Conservation (phyloP, 2,888 invertebrate species). For the Hoplodrina blanda region DNA sequence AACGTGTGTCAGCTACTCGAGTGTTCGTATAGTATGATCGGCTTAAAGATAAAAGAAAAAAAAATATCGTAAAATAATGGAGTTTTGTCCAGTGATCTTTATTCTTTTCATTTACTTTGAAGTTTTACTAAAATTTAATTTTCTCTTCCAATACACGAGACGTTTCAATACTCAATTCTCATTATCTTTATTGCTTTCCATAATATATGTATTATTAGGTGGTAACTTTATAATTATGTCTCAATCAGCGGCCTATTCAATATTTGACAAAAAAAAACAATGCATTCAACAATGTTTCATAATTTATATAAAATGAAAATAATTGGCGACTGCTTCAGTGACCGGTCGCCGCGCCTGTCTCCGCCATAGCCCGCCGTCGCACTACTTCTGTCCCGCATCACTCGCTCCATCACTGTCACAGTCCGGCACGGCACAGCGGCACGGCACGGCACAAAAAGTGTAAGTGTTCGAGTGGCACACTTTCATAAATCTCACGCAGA, state of each 20-base stretch:
- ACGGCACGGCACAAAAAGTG: constrained; percentile 64
- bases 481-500: constrained; percentile 82
- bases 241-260: background rate
- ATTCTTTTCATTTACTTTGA: too few relatives aligned
- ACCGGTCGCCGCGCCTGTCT: constrained; percentile 5
- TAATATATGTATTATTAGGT: too few relatives aligned
- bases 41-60: too few relatives aligned
- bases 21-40: background rate
- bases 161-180: too few relatives aligned
- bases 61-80: too few relatives aligned
- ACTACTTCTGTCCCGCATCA: constrained; percentile 44
- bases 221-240: too few relatives aligned
- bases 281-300: background rate
- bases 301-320: background rate
- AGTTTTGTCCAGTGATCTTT: too few relatives aligned
- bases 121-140: too few relatives aligned
- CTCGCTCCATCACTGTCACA: constrained; percentile 69
- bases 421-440: constrained; percentile 42
- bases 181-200: too few relatives aligned
- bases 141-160: too few relatives aligned
- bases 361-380: constrained; percentile 8
- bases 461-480: constrained; percentile 71
- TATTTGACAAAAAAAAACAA: background rate
- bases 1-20: constrained; percentile 4
- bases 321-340: constrained; percentile 2